These are phyloP conservation scores for Taurulus bubalis DNA, from an alignment of 2,113 vertebrate genomes.

Conservation along the genomic window DNA sequence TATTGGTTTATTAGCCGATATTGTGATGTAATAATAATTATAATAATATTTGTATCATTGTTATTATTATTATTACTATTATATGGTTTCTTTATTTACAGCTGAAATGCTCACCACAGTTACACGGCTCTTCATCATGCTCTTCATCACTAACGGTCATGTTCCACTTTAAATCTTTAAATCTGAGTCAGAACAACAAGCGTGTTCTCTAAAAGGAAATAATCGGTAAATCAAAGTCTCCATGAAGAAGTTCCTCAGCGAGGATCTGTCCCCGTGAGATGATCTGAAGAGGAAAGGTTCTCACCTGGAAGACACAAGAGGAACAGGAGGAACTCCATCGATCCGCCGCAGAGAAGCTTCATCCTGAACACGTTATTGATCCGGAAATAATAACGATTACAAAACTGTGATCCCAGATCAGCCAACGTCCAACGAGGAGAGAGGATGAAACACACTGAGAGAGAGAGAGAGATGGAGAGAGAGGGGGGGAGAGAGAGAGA, in stretches of 20 bases:
- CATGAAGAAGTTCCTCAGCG: background rate
- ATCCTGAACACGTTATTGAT: conserved; percentile 34
- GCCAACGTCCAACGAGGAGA: background rate
- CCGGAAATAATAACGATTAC: background rate
- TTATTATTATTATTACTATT: background rate
- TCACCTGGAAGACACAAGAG: conserved; percentile 65
- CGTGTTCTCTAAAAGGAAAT: background rate
- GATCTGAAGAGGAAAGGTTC: background rate
- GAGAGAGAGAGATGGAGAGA: background rate
- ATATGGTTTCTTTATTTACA: too few relatives aligned
- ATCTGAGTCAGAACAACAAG: background rate
- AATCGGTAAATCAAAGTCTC: background rate
- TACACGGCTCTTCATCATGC: background rate
- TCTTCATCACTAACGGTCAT: background rate
- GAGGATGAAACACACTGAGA: background rate
- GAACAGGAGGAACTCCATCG: conserved; percentile 11
- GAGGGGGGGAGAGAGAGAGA: background rate
- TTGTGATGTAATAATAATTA: background rate
- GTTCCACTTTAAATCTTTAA: background rate
- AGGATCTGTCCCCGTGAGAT: background rate
- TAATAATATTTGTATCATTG: background rate
- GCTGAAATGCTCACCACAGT: too few relatives aligned
- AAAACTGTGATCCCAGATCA: background rate
- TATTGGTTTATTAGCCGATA: background rate
- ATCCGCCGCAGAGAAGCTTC: conserved; percentile 48